phyloP scores from a whole-genome alignment of 2,797 vertebrate species.

The Alosa sapidissima region DNA sequence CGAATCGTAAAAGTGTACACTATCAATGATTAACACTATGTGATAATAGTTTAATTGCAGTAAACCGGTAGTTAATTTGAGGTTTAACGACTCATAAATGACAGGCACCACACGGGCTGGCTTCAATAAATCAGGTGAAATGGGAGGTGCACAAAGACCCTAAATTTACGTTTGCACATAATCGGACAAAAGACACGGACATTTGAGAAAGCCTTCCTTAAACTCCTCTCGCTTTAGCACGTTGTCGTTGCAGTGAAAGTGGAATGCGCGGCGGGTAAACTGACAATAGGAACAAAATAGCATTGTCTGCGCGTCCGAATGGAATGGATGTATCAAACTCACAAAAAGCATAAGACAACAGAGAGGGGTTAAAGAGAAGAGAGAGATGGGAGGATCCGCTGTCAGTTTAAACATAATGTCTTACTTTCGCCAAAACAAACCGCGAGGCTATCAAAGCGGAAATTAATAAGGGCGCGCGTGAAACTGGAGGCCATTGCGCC shows the following conservation, averaged over 20 bases:
- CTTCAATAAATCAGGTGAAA: constrained; percentile 76
- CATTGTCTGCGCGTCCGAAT: constrained; percentile 77
- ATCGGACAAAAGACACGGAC: constrained; percentile 63
- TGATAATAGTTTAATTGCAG: constrained; percentile 63
- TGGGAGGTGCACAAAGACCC: constrained; percentile 61
- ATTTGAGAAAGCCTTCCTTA: constrained; percentile 59
- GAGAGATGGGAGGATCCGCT: constrained; percentile 76
- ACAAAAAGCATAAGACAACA: constrained; percentile 63
- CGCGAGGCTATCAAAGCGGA: constrained; percentile 70
- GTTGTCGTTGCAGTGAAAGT: constrained; percentile 73
- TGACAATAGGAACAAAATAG: constrained; percentile 90
- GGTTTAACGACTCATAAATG: constrained; percentile 67
- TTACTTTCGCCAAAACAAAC: constrained; percentile 74
- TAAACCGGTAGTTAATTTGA: constrained; percentile 64
- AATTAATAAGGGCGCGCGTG: constrained; percentile 71
- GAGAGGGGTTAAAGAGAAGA: constrained; percentile 55
- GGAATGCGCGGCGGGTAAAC: constrained; percentile 84
- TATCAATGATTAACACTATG: constrained; percentile 71
- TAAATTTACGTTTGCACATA: constrained; percentile 63
- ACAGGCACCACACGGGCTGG: constrained; percentile 63
- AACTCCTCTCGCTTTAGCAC: constrained; percentile 77
- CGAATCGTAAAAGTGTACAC: constrained; percentile 45
- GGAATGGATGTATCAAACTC: constrained; percentile 77
- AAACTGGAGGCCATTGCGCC: constrained; percentile 57
- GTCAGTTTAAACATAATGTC: constrained; percentile 78